phyloP scores from a whole-genome alignment of 2,797 vertebrate genomes.

The Rhincodon typus region DNA sequence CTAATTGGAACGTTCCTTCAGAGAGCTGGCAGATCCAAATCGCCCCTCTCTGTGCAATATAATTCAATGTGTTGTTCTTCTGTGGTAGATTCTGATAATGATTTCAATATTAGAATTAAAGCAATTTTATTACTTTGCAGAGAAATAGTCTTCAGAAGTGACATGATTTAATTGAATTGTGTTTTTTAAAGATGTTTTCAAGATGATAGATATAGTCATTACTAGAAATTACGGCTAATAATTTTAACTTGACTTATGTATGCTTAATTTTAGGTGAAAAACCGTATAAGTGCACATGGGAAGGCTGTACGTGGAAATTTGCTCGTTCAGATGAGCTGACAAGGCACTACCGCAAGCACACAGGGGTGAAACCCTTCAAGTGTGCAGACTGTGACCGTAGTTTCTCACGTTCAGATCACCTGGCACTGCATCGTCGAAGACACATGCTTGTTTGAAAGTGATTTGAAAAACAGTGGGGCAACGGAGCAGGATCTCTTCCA shows the following conservation, averaged over 20 bases:
- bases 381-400: conserved; percentile 98
- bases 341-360: conserved; percentile 98
- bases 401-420: conserved; percentile 96
- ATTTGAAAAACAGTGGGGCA: conserved; percentile 38
- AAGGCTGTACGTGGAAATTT: conserved; percentile 99
- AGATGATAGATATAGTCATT: neutral
- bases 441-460: conserved; percentile 92
- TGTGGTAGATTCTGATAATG: neutral
- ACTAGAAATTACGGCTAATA: neutral
- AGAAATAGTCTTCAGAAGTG: neutral
- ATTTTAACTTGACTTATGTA: neutral
- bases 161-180: neutral
- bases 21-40: neutral
- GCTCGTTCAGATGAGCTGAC: conserved; percentile 98
- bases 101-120: neutral
- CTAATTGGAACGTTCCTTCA: neutral
- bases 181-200: neutral
- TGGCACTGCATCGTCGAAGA: conserved; percentile 93
- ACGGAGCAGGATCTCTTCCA: conserved; percentile 85
- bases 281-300: conserved; percentile 99
- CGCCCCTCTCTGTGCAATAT: neutral
- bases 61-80: neutral
- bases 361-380: conserved; percentile 98
- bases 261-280: conserved; percentile 80
- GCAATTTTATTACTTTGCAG: neutral